Evolutionary conservation across 2,888 invertebrate species (phyloP).

Genomic region (Euzophera pinguis): DNA sequence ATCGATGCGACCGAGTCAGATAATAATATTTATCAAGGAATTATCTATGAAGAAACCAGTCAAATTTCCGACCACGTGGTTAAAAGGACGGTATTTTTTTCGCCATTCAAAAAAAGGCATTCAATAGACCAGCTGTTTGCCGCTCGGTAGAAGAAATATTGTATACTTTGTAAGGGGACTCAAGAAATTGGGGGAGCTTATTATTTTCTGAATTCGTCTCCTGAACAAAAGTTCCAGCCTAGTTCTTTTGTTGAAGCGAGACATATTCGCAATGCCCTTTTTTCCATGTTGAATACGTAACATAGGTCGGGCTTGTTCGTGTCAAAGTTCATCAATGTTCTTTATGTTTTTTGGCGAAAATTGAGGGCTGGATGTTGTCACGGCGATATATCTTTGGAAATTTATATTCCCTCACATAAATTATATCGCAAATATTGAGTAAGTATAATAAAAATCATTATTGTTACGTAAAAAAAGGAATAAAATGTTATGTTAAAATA

Average conservation of each 20-base stretch:
- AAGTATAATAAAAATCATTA: too few relatives aligned
- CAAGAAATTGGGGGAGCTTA: slow-evolving; percentile 57
- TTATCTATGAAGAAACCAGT: slow-evolving; percentile 31
- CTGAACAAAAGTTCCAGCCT: slow-evolving; percentile 43
- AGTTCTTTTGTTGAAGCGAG: slow-evolving; percentile 50
- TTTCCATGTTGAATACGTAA: slow-evolving; percentile 35
- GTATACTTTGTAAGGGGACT: slow-evolving; percentile 57
- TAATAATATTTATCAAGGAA: slow-evolving; percentile 14
- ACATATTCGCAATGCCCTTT: slow-evolving; percentile 57
- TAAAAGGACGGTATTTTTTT: slow-evolving; percentile 34
- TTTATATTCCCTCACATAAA: slow-evolving; percentile 6
- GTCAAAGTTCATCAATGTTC: slow-evolving; percentile 64
- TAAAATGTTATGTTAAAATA: too few relatives aligned
- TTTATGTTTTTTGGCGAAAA: slow-evolving; percentile 25
- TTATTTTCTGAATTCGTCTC: slow-evolving; percentile 43
- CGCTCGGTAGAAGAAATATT: slow-evolving; percentile 59
- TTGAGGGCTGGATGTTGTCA: slow-evolving; percentile 18
- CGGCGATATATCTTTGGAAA: slow-evolving; percentile 9
- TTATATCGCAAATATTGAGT: too few relatives aligned
- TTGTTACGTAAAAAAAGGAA: too few relatives aligned
- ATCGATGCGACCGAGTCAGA: slow-evolving; percentile 1
- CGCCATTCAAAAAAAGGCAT: slow-evolving; percentile 34
- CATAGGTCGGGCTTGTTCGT: slow-evolving; percentile 49
- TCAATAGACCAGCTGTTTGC: slow-evolving; percentile 72
- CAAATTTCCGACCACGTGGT: slow-evolving; percentile 67